Conservation (phyloP, 1,140 invertebrate species). For the Thrips palmi region DNA sequence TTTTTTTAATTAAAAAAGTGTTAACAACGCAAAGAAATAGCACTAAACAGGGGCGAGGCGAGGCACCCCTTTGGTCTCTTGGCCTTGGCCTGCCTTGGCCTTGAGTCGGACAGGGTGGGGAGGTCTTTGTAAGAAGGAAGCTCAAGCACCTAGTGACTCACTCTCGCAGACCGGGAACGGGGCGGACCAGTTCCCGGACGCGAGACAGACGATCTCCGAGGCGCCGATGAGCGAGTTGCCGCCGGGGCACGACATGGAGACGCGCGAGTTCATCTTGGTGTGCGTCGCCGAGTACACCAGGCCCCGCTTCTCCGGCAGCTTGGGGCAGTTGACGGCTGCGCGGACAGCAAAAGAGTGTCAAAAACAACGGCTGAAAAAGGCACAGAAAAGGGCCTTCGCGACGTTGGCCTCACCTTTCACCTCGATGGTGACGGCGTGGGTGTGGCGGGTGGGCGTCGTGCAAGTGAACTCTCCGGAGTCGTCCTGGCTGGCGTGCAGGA, state of each 20-base stretch:
- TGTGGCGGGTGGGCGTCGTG: conserved; percentile 57
- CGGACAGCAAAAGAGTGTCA: conserved; percentile 4
- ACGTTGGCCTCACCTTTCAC: conserved; percentile 38
- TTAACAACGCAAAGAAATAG: too few relatives aligned
- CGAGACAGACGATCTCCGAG: conserved; percentile 47
- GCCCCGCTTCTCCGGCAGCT: conserved; percentile 43
- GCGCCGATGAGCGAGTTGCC: conserved; percentile 64
- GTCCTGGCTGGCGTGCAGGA: conserved; percentile 53
- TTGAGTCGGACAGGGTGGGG: too few relatives aligned
- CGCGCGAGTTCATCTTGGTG: conserved; percentile 51
- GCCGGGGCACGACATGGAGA: conserved; percentile 58
- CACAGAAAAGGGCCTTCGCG: background rate
- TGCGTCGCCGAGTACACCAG: conserved; percentile 44
- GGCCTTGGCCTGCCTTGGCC: too few relatives aligned
- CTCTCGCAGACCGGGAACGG: conserved; percentile 64
- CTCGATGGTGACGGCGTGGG: conserved; percentile 57
- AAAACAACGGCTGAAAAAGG: background rate
- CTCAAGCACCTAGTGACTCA: conserved; percentile 28
- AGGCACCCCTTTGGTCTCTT: too few relatives aligned
- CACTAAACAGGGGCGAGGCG: too few relatives aligned
- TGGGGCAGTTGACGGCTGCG: conserved; percentile 52
- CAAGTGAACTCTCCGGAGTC: conserved; percentile 68
- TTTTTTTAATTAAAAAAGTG: too few relatives aligned
- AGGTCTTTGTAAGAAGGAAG: too few relatives aligned
- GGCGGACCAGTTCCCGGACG: conserved; percentile 68